Conservation (phyloP, 2,888 invertebrate species). For the Lycia hirtaria region DNA sequence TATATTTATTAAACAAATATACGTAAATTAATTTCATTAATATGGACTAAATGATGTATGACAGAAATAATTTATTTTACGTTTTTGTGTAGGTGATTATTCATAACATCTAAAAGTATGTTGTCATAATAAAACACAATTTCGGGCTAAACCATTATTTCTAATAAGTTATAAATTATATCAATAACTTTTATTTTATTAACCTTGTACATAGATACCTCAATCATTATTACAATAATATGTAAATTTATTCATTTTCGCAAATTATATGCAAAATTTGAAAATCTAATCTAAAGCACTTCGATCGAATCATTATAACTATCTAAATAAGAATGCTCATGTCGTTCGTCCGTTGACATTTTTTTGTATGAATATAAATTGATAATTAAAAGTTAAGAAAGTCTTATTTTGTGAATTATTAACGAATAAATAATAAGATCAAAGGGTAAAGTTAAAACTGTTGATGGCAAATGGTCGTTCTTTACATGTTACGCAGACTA, state of each 20-base stretch:
- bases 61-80: too few relatives aligned
- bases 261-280: slow-evolving; percentile 30
- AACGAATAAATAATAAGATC: slow-evolving; percentile 25
- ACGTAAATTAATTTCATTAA: background rate
- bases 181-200: slow-evolving; percentile 13
- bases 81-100: too few relatives aligned
- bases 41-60: background rate
- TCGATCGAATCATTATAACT: slow-evolving; percentile 34
- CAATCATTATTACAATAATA: slow-evolving; percentile 15
- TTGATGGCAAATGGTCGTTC: slow-evolving; percentile 1
- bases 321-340: slow-evolving; percentile 32
- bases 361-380: slow-evolving; percentile 33
- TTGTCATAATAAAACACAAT: too few relatives aligned
- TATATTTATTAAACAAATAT: too few relatives aligned
- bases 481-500: slow-evolving; percentile 3
- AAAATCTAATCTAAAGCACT: slow-evolving; percentile 24
- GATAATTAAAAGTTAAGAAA: slow-evolving; percentile 26
- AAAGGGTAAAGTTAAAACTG: slow-evolving; percentile 20
- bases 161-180: slow-evolving; percentile 1
- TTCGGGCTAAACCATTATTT: background rate
- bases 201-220: slow-evolving; percentile 14
- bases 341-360: slow-evolving; percentile 38
- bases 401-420: slow-evolving; percentile 17
- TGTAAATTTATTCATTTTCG: slow-evolving; percentile 38
- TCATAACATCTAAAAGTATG: too few relatives aligned